A percentile compares a stretch with the other conserved stretches of the same genome.
Evolutionary conservation across 2,888 invertebrate species (phyloP).

Genomic region (Timema podura): DNA sequence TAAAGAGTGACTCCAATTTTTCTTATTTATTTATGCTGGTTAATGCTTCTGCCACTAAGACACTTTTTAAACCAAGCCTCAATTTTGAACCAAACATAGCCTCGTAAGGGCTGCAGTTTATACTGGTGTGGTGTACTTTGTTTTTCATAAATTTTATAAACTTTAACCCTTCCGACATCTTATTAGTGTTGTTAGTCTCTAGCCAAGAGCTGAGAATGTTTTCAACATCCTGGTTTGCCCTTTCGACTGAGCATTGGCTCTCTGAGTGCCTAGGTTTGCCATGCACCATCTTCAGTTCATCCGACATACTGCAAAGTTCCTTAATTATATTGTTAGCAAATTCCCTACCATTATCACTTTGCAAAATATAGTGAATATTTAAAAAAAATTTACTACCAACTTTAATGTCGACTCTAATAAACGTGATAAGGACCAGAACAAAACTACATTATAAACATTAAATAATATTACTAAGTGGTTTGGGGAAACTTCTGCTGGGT

Average conservation of each 20-base stretch:
- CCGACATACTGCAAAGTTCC: conserved; percentile 1
- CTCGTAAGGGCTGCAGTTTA: conserved; percentile 29
- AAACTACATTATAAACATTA: no score
- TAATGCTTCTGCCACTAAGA: conserved; percentile 22
- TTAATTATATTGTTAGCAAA: no score
- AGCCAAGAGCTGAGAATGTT: conserved; percentile 26
- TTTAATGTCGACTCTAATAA: no score
- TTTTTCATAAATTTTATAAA: conserved; percentile 30
- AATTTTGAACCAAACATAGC: conserved; percentile 29
- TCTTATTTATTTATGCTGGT: conserved; percentile 21
- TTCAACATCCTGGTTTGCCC: conserved; percentile 21
- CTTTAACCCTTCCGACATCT: conserved; percentile 29
- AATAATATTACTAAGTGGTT: no score
- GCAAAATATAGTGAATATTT: background rate
- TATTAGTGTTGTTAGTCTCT: conserved; percentile 19
- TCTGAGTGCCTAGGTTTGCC: conserved; percentile 8
- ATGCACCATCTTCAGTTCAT: conserved; percentile 15
- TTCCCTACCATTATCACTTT: background rate
- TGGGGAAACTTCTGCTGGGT: no score
- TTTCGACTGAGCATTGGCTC: conserved; percentile 5
- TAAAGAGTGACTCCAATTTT: conserved; percentile 1
- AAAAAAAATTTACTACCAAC: no score
- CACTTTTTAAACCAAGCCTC: conserved; percentile 25
- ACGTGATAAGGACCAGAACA: no score
- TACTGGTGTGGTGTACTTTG: conserved; percentile 24